These are phyloP conservation scores for Diloba caeruleocephala DNA, from an alignment of 2,888 invertebrate species.

Conservation along the genomic window DNA sequence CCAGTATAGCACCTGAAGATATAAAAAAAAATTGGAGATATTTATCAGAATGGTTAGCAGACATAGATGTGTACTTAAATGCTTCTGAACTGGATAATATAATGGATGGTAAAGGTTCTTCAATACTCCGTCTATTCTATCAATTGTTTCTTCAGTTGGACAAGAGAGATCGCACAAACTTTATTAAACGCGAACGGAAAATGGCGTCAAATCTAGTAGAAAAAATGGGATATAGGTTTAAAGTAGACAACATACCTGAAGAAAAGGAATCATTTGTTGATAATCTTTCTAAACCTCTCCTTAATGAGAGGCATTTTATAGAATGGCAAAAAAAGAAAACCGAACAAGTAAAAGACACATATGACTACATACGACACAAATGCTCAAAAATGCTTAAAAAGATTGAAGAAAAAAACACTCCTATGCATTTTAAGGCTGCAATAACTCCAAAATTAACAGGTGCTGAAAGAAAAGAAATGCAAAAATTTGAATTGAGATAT, in stretches of 20 bases:
- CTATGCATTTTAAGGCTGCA: slow-evolving; percentile 50
- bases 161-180: slow-evolving; percentile 87
- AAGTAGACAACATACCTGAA: slow-evolving; percentile 71
- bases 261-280: slow-evolving; percentile 74
- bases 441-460: slow-evolving; percentile 50
- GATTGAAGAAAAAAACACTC: slow-evolving; percentile 69
- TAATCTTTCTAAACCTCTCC: slow-evolving; percentile 79
- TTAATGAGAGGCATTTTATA: slow-evolving; percentile 84
- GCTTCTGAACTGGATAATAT: slow-evolving; percentile 83
- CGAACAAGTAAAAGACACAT: slow-evolving; percentile 78
- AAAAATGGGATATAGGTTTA: slow-evolving; percentile 77
- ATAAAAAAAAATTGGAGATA: slow-evolving; percentile 86
- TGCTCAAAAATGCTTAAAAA: slow-evolving; percentile 76
- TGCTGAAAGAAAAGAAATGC: slow-evolving; percentile 74
- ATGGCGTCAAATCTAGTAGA: slow-evolving; percentile 78
- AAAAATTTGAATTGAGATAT: slow-evolving; percentile 70
- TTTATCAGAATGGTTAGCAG: slow-evolving; percentile 86
- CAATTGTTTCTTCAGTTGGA: slow-evolving; percentile 90
- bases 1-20: slow-evolving; percentile 74
- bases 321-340: slow-evolving; percentile 89
- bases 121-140: slow-evolving; percentile 89
- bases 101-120: slow-evolving; percentile 83
- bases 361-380: slow-evolving; percentile 77
- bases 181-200: slow-evolving; percentile 83
- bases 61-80: slow-evolving; percentile 80